These are phyloP conservation scores for Darevskia nairensis DNA, from an alignment of 2,797 vertebrate genomes.

Conservation along the genomic window DNA sequence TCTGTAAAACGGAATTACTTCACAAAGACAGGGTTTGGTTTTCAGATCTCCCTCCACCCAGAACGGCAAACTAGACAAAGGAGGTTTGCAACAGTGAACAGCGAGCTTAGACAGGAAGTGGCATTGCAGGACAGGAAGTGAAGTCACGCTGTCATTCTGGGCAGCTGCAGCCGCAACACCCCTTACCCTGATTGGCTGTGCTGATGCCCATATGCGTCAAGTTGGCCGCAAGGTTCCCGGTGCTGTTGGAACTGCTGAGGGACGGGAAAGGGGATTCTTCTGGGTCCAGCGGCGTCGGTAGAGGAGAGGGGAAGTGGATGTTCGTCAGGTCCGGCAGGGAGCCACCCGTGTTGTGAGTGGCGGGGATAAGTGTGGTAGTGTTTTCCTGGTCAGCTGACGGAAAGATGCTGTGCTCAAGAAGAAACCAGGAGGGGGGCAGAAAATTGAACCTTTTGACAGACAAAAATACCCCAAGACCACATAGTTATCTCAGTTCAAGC, in stretches of 20 bases:
- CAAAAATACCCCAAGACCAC: not conserved
- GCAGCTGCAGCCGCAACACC: accelerated
- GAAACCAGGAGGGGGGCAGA: not conserved
- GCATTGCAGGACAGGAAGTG: not conserved
- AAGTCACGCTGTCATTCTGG: accelerated
- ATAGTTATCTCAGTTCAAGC: not conserved
- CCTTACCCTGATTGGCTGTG: conserved; percentile 86
- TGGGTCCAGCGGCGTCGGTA: conserved; percentile 94
- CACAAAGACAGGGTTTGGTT: too few species aligned
- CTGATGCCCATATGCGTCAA: conserved; percentile 94
- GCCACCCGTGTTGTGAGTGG: conserved; percentile 92
- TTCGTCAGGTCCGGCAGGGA: conserved; percentile 97
- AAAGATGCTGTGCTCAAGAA: conserved; percentile 86
- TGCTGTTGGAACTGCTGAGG: conserved; percentile 89
- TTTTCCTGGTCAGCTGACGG: conserved; percentile 95
- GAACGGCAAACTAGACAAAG: not conserved
- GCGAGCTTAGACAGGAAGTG: not conserved
- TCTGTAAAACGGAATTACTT: not conserved
- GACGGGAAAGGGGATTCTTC: conserved; percentile 92
- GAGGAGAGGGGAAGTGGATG: conserved; percentile 98
- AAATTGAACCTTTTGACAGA: conserved; percentile 7
- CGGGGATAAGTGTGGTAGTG: conserved; percentile 88
- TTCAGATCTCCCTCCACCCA: not conserved
- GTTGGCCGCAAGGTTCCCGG: conserved; percentile 91
- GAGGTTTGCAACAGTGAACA: not conserved